phyloP scores from a whole-genome alignment of 2,888 invertebrate genomes.

The Drosophila meridiana region DNA sequence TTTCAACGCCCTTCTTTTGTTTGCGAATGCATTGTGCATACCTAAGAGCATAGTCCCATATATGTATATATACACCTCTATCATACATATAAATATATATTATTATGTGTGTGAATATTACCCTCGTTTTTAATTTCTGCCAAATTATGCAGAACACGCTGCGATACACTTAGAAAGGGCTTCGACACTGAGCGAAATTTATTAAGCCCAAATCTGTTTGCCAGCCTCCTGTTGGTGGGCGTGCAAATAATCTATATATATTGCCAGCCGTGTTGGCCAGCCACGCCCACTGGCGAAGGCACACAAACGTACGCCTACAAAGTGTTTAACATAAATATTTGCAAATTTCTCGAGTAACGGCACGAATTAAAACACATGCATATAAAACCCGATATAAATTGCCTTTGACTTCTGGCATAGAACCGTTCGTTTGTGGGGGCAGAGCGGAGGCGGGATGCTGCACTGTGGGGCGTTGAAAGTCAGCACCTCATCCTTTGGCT shows the following conservation, averaged over 20 bases:
- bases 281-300: constrained; percentile 45
- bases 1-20: constrained; percentile 84
- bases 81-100: not conserved
- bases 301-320: constrained; percentile 60
- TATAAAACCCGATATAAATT: constrained; percentile 55
- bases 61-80: not conserved
- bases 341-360: constrained; percentile 59
- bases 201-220: constrained; percentile 32
- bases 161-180: constrained; percentile 30
- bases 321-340: constrained; percentile 73
- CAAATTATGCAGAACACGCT: constrained; percentile 70
- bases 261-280: constrained; percentile 38
- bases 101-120: constrained; percentile 63
- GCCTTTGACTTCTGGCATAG: constrained; percentile 66
- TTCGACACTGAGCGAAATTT: constrained; percentile 40
- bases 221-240: constrained; percentile 31
- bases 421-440: constrained; percentile 25
- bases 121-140: constrained; percentile 78
- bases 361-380: constrained; percentile 63
- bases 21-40: constrained; percentile 43
- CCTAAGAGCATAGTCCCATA: constrained; percentile 14
- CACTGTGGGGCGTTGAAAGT: constrained; percentile 69
- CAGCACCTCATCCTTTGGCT: constrained; percentile 72
- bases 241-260: constrained; percentile 49
- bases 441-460: constrained; percentile 9